Percentiles rank a stretch among this genome's conserved stretches.
Evolutionary conservation across 1,140 invertebrate species (phyloP).

Genomic region (Battus philenor): DNA sequence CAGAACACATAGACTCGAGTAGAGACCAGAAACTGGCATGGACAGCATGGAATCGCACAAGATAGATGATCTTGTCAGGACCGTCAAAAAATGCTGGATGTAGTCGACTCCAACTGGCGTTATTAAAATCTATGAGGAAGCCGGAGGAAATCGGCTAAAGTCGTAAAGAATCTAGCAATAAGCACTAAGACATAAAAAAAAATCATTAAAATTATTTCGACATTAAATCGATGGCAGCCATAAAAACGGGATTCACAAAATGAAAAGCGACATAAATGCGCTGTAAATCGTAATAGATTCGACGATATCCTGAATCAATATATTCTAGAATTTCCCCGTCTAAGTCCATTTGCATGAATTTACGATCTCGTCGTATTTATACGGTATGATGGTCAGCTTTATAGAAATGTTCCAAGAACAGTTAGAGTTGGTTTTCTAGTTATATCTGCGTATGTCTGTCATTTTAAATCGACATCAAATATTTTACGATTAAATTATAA

Average conservation of each 20-base stretch:
- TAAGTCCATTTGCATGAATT: constrained; percentile 13
- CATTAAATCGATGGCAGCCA: constrained; percentile 7
- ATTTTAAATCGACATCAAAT: constrained; percentile 6
- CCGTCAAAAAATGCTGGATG: too few relatives aligned
- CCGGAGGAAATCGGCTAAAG: too few relatives aligned
- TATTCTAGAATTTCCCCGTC: constrained; percentile 12
- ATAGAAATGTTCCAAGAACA: constrained; percentile 13
- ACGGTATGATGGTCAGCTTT: constrained; percentile 7
- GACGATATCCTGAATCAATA: constrained; percentile 11
- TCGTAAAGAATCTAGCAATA: too few relatives aligned
- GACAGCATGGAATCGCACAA: too few relatives aligned
- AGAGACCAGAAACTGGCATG: too few relatives aligned
- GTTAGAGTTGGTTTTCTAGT: constrained; percentile 9
- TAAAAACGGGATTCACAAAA: constrained; percentile 8
- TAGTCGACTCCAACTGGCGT: too few relatives aligned
- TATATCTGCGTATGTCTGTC: background rate
- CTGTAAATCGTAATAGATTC: constrained; percentile 11
- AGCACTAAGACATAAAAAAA: constrained; percentile 4
- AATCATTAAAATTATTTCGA: background rate
- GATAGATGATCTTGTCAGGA: too few relatives aligned
- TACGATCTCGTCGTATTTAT: constrained; percentile 14
- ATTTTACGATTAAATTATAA: too few relatives aligned
- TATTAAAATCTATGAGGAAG: too few relatives aligned
- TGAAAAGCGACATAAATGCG: constrained; percentile 12
- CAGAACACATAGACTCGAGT: too few relatives aligned